Percentiles rank a stretch among this genome's conserved stretches.
Evolutionary conservation across 2,113 vertebrate genomes (phyloP).

Genomic region (Fregata magnificens): DNA sequence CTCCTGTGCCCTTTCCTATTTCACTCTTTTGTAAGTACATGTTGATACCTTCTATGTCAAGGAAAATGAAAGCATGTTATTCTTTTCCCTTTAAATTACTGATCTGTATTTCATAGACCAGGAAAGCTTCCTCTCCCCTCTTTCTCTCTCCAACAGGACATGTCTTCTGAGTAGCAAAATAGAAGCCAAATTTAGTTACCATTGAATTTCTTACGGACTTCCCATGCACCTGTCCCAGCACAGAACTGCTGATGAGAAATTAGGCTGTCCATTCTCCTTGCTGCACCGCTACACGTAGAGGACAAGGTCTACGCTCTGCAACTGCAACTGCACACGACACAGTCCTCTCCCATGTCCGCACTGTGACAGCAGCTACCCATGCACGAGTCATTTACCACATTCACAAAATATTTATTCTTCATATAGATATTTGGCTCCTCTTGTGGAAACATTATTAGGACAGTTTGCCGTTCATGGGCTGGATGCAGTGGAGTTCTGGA

Average conservation of each 20-base stretch:
- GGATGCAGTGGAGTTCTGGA: not conserved
- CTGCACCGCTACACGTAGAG: rapidly evolving
- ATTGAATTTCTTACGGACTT: not conserved
- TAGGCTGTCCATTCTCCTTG: not conserved
- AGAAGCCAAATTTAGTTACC: not conserved
- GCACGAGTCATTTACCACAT: not conserved
- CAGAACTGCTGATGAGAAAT: not conserved
- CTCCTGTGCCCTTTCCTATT: not conserved
- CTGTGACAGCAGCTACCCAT: not conserved
- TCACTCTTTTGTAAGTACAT: not conserved
- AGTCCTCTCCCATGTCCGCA: not conserved
- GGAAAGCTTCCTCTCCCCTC: not conserved
- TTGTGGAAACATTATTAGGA: not conserved
- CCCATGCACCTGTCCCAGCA: not conserved
- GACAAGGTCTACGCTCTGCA: not conserved
- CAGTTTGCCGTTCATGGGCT: not conserved
- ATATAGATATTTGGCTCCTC: rapidly evolving
- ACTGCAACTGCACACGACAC: not conserved
- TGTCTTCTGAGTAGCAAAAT: not conserved
- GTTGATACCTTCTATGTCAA: not conserved
- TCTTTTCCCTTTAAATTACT: not conserved
- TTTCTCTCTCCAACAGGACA: not conserved
- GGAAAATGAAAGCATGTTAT: not conserved
- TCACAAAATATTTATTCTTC: not conserved
- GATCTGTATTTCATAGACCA: not conserved